These are phyloP conservation scores for Drosophila ogumai DNA, from an alignment of 1,140 invertebrate genomes.

Conservation along the genomic window DNA sequence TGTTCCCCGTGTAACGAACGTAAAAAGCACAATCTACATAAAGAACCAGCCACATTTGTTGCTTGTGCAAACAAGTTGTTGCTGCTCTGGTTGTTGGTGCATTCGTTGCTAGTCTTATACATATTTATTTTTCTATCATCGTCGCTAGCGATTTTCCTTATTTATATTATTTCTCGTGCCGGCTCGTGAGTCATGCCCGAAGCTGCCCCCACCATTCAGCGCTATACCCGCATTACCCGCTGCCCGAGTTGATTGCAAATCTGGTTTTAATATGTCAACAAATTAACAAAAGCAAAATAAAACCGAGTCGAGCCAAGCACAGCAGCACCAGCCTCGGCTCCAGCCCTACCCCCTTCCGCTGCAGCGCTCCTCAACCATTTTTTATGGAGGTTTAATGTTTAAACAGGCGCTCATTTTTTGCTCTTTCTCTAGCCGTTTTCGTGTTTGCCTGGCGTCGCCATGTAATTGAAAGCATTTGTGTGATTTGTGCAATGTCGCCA, in stretches of 20 bases:
- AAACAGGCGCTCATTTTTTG: slow-evolving; percentile 60
- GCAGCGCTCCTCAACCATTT: slow-evolving; percentile 19
- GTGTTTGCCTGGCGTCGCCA: slow-evolving; percentile 55
- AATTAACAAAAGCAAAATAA: slow-evolving; percentile 69
- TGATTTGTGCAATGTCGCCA: slow-evolving; percentile 81
- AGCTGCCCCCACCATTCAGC: slow-evolving; percentile 10
- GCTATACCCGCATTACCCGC: slow-evolving; percentile 29
- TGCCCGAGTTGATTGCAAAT: slow-evolving; percentile 78
- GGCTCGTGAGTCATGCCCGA: slow-evolving; percentile 71
- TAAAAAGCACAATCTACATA: neutral
- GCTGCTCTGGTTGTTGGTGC: slow-evolving; percentile 26
- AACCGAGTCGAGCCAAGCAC: slow-evolving; percentile 44
- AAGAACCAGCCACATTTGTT: slow-evolving; percentile 41
- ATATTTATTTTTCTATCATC: slow-evolving; percentile 58
- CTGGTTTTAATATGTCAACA: slow-evolving; percentile 83
- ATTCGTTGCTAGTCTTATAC: slow-evolving; percentile 19
- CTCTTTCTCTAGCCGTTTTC: slow-evolving; percentile 32
- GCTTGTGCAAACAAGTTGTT: slow-evolving; percentile 75
- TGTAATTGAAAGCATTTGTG: slow-evolving; percentile 82
- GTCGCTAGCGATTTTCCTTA: slow-evolving; percentile 70
- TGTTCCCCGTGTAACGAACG: neutral
- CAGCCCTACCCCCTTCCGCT: neutral
- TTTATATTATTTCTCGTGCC: slow-evolving; percentile 72
- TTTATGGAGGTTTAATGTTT: slow-evolving; percentile 66
- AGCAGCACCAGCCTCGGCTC: slow-evolving; percentile 16